Evolutionary conservation across 2,797 vertebrate species (phyloP).

Genomic region (Danio tinwini): DNA sequence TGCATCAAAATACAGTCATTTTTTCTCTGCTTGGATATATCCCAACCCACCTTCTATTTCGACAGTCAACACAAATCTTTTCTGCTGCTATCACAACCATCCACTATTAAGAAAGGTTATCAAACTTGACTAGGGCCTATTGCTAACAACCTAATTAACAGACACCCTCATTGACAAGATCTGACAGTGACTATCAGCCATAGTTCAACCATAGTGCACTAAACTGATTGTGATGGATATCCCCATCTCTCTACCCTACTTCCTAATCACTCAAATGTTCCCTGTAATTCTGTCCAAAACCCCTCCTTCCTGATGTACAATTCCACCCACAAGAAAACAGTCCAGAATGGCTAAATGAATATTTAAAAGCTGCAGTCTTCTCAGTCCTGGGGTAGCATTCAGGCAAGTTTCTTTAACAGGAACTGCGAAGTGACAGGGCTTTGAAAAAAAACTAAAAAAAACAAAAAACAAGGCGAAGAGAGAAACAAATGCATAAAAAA

Average conservation of each 20-base stretch:
- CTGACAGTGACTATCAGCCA: slow-evolving; percentile 1
- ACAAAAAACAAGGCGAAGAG: slow-evolving; percentile 39
- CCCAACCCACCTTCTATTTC: neutral
- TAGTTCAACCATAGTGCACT: slow-evolving; percentile 16
- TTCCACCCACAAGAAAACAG: slow-evolving; percentile 50
- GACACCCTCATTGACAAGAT: slow-evolving; percentile 34
- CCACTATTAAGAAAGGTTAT: slow-evolving; percentile 35
- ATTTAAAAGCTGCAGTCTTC: slow-evolving; percentile 56
- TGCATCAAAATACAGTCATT: too few species aligned
- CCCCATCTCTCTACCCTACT: slow-evolving; percentile 14
- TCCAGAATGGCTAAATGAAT: slow-evolving; percentile 55
- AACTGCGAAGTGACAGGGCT: slow-evolving; percentile 8
- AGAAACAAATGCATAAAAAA: slow-evolving; percentile 48
- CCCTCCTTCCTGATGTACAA: slow-evolving; percentile 34
- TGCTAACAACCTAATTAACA: slow-evolving; percentile 46
- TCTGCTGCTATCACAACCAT: neutral
- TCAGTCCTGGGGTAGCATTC: slow-evolving; percentile 34
- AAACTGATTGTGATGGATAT: slow-evolving; percentile 47
- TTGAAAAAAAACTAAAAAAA: slow-evolving; percentile 34
- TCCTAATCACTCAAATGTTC: slow-evolving; percentile 46
- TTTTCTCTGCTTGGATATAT: neutral
- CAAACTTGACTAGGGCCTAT: slow-evolving; percentile 36
- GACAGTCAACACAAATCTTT: neutral
- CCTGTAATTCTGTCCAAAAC: slow-evolving; percentile 13
- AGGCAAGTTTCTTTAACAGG: slow-evolving; percentile 8